Base-by-base conservation (phyloP, 2,888 invertebrate genomes). In the Lagria hirta region DNA sequence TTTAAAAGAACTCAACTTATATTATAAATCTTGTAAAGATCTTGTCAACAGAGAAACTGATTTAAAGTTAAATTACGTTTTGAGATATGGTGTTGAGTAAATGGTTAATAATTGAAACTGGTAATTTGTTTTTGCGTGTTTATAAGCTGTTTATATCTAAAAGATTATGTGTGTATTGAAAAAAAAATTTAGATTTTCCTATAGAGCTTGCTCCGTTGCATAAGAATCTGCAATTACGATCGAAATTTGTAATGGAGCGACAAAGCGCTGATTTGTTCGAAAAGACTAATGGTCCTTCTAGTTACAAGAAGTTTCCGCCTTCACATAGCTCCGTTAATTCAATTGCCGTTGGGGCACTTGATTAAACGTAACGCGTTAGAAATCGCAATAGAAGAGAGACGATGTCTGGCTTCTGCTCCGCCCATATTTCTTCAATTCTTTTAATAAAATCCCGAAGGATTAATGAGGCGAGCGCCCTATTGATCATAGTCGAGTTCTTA, bases 381-480 rank as follows among this genome's bases (percentile, higher is more conserved):
- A 56, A 64, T 60, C 61, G 54, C 42, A 48, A n/a, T n/a, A n/a
- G 38, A 43, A 37, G 43, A 33, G 33, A 44, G 58, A 54, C 55
- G 58, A 57, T 55, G 59, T 55, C 60, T 60, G 58, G 43, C 58
- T n/a, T n/a, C n/a, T 55, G 64, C 64, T 65, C 66, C 73, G 71
- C 72, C 73, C 69, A 73, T 73, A 73, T 72, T 71, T 73, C 71
- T 72, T 66, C 69, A 62, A 72, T 72, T 73, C 71, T 74, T 74
- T 73, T 73, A 73, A 74, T 74, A 72, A 74, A 71, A 66, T 66
- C 61, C 62, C 52, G 46, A 52, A 56, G 68, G 66, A 72, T 73
- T 72, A 73, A 73, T 71, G 73, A 72, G 67, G 65, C 58, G 54
- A 56, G 54, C 61, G 60, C 56, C 64, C 64, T 62, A 67, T 68